Evolutionary conservation across 2,113 vertebrate species (phyloP).

Genomic region (Hypocryptadius cinnamomeus): DNA sequence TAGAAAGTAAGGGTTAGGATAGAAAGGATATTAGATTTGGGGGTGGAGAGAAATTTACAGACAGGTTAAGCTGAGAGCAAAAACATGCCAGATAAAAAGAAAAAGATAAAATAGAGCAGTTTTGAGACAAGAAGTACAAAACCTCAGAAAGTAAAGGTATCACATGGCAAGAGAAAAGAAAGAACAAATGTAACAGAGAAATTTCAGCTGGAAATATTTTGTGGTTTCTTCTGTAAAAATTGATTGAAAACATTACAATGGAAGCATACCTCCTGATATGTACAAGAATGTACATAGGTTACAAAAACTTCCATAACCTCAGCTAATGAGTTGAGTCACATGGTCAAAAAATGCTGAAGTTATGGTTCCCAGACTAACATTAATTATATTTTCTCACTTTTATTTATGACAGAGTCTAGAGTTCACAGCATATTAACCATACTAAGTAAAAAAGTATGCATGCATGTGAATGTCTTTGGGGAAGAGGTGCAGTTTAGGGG

Average conservation of each 20-base stretch:
- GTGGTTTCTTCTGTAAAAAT: not conserved
- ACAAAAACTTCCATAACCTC: not conserved
- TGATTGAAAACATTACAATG: not conserved
- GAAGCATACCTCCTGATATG: not conserved
- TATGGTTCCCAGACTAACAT: not conserved
- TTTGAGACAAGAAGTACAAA: not conserved
- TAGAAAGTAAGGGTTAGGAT: not conserved
- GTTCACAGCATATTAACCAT: not conserved
- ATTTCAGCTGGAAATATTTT: not conserved
- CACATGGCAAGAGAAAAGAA: not conserved
- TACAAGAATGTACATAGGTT: not conserved
- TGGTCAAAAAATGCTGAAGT: not conserved
- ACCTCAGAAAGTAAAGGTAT: not conserved
- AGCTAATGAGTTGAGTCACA: not conserved
- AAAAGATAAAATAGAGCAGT: not conserved
- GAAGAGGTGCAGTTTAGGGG: not conserved
- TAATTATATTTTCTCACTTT: not conserved
- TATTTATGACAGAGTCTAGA: not conserved
- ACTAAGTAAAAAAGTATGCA: not conserved
- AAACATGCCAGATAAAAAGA: not conserved
- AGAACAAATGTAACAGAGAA: not conserved
- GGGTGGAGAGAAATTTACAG: not conserved
- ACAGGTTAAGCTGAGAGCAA: not conserved
- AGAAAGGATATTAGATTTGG: not conserved
- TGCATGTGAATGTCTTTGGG: not conserved